These are phyloP conservation scores for Theonella swinhoei DNA, from an alignment of 37 sponge, comb jelly and placozoan species.

Conservation along the genomic window DNA sequence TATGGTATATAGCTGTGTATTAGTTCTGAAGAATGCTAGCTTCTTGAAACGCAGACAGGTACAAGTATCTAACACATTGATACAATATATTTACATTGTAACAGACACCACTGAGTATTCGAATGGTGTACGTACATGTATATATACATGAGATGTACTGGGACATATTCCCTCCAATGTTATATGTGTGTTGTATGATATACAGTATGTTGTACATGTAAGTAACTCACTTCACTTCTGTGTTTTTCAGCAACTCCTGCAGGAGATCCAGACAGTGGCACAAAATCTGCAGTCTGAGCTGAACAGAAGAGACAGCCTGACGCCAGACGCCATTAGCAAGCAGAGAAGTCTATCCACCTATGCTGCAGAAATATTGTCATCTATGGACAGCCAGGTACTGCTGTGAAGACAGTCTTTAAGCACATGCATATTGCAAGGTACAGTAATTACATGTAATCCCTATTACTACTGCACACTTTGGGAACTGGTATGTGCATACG, in stretches of 20 bases:
- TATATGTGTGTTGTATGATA: background rate
- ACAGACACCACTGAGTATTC: background rate
- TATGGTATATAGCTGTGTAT: no score
- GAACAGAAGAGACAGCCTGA: background rate
- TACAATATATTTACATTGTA: background rate
- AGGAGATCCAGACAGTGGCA: conserved; percentile 37
- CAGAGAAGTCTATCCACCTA: background rate
- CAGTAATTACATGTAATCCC: no score
- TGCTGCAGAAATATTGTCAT: background rate
- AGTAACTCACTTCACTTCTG: background rate
- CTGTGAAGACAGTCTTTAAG: no score
- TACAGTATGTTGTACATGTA: background rate
- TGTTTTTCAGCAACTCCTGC: conserved; percentile 21
- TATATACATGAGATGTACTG: background rate
- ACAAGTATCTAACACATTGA: background rate
- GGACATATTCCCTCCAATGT: background rate
- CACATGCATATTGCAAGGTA: no score
- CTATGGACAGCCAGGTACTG: background rate
- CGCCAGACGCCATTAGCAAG: background rate
- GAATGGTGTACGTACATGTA: background rate
- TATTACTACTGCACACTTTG: no score
- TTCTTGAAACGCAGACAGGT: background rate
- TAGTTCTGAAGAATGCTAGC: no score
- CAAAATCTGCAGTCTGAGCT: conserved; percentile 29
- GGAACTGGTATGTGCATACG: no score